Conservation (phyloP, 2,113 vertebrate species). For the Hyperopisus bebe region DNA sequence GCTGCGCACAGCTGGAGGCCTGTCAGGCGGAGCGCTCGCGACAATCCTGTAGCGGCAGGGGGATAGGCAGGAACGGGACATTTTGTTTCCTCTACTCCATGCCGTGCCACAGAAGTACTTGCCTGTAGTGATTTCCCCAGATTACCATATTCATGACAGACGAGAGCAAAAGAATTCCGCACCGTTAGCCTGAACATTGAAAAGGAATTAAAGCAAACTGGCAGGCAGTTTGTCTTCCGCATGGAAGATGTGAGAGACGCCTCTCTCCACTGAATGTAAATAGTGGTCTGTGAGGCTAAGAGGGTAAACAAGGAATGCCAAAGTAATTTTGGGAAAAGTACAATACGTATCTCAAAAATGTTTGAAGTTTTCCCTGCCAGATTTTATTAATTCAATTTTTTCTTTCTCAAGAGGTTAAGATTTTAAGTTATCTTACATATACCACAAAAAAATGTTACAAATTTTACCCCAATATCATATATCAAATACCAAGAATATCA, state of each 20-base stretch:
- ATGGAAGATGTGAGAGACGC: slow-evolving; percentile 63
- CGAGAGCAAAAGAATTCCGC: slow-evolving; percentile 67
- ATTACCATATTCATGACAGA: slow-evolving; percentile 84
- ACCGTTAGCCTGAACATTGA: slow-evolving; percentile 60
- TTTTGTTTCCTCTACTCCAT: slow-evolving; percentile 61
- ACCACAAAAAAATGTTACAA: not conserved
- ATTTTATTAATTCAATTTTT: not conserved
- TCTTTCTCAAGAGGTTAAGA: not conserved
- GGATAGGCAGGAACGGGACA: slow-evolving; percentile 49
- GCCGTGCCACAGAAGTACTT: slow-evolving; percentile 78
- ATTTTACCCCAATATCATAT: not conserved
- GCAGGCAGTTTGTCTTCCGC: slow-evolving; percentile 75
- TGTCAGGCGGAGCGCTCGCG: slow-evolving; percentile 67
- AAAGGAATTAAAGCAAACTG: slow-evolving; percentile 69
- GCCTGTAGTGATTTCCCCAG: slow-evolving; percentile 73
- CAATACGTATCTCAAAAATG: not conserved
- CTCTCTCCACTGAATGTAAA: slow-evolving; percentile 62
- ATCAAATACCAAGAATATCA: not conserved
- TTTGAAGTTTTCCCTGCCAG: not conserved
- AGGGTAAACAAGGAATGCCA: slow-evolving; percentile 17
- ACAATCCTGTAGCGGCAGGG: slow-evolving; percentile 66
- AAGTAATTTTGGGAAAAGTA: not conserved
- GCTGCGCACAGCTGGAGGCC: slow-evolving; percentile 67
- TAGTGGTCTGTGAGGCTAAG: slow-evolving; percentile 60
- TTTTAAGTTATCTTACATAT: not conserved